phyloP scores from a whole-genome alignment of 2,797 vertebrate genomes.

The Rhabdophis nuchalis region DNA sequence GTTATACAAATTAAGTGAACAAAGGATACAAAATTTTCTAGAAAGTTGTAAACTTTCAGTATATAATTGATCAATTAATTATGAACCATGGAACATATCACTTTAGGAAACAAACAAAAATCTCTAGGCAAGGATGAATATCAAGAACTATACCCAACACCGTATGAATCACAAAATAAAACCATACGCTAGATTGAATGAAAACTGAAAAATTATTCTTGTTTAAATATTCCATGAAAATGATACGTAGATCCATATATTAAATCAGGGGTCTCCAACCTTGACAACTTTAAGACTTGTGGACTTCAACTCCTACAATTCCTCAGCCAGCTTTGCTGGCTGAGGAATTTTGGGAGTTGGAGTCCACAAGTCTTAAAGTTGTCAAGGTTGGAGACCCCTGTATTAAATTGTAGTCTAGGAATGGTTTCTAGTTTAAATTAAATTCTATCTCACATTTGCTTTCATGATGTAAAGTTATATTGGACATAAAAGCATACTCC shows the following conservation, averaged over 20 bases:
- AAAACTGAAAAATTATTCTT: background rate
- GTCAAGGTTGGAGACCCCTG: too few species aligned
- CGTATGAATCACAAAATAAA: background rate
- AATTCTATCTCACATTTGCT: background rate
- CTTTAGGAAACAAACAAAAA: background rate
- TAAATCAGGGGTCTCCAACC: too few species aligned
- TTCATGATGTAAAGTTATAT: background rate
- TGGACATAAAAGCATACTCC: background rate
- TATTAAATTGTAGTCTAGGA: background rate
- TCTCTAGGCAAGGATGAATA: background rate
- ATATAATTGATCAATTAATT: background rate
- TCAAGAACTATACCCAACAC: background rate
- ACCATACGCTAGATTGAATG: background rate
- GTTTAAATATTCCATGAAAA: background rate
- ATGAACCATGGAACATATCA: background rate
- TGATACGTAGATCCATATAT: background rate
- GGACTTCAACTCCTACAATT: too few species aligned
- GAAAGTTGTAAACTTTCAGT: background rate
- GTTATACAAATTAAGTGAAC: background rate
- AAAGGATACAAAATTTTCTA: background rate
- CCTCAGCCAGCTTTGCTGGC: too few species aligned
- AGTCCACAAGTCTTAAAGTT: too few species aligned
- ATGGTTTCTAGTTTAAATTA: background rate
- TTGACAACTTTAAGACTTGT: too few species aligned
- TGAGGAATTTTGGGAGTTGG: too few species aligned